Evolutionary conservation across 1,140 invertebrate species (phyloP).

Genomic region (Nasonia giraulti): DNA sequence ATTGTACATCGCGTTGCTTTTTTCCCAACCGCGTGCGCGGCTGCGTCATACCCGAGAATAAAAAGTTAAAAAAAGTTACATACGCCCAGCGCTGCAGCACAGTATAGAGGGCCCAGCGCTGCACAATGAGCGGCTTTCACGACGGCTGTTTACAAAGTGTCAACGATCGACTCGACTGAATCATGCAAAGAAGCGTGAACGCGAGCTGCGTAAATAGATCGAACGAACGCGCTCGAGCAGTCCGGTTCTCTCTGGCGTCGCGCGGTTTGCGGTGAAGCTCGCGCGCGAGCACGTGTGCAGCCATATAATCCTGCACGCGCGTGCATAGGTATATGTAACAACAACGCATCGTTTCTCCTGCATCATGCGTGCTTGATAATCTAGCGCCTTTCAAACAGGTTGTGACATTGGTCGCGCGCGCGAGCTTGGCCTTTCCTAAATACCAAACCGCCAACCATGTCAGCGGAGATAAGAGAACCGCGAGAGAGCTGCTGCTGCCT

Average conservation of each 20-base stretch:
- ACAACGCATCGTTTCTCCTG: neutral
- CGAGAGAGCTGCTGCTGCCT: slow-evolving; percentile 24
- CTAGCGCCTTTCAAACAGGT: slow-evolving; percentile 73
- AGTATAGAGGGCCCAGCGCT: too few species aligned
- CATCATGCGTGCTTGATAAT: too few species aligned
- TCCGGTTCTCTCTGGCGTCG: neutral
- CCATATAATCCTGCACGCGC: neutral
- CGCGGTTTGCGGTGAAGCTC: slow-evolving; percentile 27
- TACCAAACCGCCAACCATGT: slow-evolving; percentile 73
- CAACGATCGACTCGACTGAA: neutral
- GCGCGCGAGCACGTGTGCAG: neutral
- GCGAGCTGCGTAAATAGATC: neutral
- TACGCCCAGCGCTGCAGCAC: too few species aligned
- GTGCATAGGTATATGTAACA: neutral
- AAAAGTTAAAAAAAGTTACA: too few species aligned
- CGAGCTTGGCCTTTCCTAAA: slow-evolving; percentile 72
- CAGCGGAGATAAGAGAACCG: slow-evolving; percentile 56
- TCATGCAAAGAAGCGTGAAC: neutral
- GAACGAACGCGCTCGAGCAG: neutral
- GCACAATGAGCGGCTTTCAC: neutral
- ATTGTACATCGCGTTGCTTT: neutral
- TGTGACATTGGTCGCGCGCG: slow-evolving; percentile 70
- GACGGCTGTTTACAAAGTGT: neutral
- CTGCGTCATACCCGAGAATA: too few species aligned
- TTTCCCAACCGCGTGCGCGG: neutral